A percentile compares a stretch with the other conserved stretches of the same genome.
These are phyloP conservation scores for Gallinago jamesoni DNA, from an alignment of 2,113 vertebrate species.

Conservation along the genomic window DNA sequence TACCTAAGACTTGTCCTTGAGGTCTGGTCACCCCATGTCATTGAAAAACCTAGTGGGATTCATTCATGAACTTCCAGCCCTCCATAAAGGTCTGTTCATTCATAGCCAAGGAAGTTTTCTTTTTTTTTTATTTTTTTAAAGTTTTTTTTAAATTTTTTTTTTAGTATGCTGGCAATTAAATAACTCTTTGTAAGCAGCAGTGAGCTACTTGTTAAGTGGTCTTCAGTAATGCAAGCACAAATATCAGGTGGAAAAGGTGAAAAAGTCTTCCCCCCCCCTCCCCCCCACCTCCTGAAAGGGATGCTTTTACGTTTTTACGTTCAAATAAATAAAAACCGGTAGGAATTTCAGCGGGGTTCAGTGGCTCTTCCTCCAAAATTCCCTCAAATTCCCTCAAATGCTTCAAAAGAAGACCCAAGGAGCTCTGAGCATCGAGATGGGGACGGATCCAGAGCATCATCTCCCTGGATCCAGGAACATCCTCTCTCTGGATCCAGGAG, in stretches of 20 bases:
- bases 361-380: constrained; percentile 15
- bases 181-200: constrained; percentile 43
- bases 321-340: neutral
- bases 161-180: constrained; percentile 36
- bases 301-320: constrained; percentile 39
- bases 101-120: constrained; percentile 29
- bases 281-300: neutral
- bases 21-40: constrained; percentile 55
- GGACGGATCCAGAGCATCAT: neutral
- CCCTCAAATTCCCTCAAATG: constrained; percentile 13
- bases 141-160: neutral
- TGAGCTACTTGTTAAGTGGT: constrained; percentile 23
- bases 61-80: constrained; percentile 66
- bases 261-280: too few species aligned
- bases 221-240: constrained; percentile 20
- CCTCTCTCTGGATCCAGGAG: neutral
- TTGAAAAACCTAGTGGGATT: constrained; percentile 53
- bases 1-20: constrained; percentile 49
- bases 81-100: constrained; percentile 71
- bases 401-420: constrained; percentile 32
- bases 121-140: neutral
- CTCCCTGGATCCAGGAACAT: neutral
- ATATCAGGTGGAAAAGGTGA: neutral
- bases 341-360: constrained; percentile 22
- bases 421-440: neutral